A percentile compares a stretch with the other conserved stretches of the same genome.
phyloP scores from a whole-genome alignment of 2,113 vertebrate genomes.

The Neopipo cinnamomea region DNA sequence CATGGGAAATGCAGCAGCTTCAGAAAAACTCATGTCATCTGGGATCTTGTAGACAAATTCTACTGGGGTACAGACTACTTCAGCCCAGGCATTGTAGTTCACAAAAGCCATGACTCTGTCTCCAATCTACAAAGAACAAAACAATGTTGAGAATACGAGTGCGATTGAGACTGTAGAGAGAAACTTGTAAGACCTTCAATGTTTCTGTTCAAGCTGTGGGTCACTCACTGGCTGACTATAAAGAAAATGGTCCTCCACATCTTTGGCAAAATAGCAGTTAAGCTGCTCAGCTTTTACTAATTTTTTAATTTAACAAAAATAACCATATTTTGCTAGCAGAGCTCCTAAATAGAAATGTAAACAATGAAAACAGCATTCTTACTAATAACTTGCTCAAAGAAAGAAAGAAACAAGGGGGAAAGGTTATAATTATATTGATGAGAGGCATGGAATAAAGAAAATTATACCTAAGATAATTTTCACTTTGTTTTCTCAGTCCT shows the following conservation, averaged over 20 bases:
- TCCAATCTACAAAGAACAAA: constrained; percentile 82
- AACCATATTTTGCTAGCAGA: not conserved
- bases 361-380: not conserved
- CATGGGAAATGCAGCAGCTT: constrained; percentile 93
- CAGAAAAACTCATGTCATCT: constrained; percentile 92
- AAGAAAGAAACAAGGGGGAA: no score
- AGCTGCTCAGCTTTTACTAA: not conserved
- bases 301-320: not conserved
- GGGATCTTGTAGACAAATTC: constrained; percentile 97
- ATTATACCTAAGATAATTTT: not conserved
- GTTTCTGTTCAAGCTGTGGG: not conserved
- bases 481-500: not conserved
- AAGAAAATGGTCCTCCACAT: not conserved
- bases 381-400: not conserved
- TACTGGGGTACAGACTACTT: constrained; percentile 89
- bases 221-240: not conserved
- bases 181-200: not conserved
- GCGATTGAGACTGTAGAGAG: not conserved
- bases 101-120: constrained; percentile 96
- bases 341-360: not conserved
- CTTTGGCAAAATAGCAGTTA: not conserved
- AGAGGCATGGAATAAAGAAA: not conserved
- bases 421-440: not conserved
- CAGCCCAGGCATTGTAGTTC: constrained; percentile 97
- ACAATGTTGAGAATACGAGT: not conserved